Conservation (phyloP, 1,140 invertebrate species). For the Drosophila repletoides region DNA sequence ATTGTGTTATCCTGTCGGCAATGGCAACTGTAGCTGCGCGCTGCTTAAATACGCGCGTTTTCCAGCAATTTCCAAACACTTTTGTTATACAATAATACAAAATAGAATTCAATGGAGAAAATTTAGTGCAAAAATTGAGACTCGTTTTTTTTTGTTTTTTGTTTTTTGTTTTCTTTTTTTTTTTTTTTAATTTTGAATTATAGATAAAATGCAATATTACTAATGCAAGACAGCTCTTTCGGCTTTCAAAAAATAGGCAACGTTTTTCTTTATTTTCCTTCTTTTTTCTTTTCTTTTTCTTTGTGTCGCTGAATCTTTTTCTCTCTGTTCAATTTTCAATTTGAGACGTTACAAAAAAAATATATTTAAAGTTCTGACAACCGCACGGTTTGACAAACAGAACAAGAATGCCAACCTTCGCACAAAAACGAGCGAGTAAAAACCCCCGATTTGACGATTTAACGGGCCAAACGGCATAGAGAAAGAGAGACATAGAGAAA, state of each 20-base stretch:
- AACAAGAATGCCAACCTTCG: conserved; percentile 81
- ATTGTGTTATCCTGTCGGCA: conserved; percentile 38
- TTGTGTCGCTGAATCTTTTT: background rate
- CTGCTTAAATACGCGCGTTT: conserved; percentile 35
- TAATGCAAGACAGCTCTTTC: conserved; percentile 64
- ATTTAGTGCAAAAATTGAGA: conserved; percentile 68
- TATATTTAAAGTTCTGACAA: conserved; percentile 62
- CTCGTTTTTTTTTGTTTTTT: conserved; percentile 31
- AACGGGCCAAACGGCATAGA: conserved; percentile 12
- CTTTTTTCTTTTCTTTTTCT: background rate
- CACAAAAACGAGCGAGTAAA: conserved; percentile 64
- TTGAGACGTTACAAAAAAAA: conserved; percentile 26
- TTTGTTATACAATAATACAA: conserved; percentile 70
- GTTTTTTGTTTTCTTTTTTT: conserved; percentile 28
- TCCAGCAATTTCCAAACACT: conserved; percentile 66
- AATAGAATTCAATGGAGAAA: conserved; percentile 67
- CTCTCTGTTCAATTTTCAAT: background rate
- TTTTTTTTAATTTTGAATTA: conserved; percentile 32
- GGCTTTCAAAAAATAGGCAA: conserved; percentile 35
- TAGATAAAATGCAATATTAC: conserved; percentile 76
- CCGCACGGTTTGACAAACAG: conserved; percentile 77
- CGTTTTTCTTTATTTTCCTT: conserved; percentile 14
- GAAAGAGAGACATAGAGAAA: conserved; percentile 22
- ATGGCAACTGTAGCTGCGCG: conserved; percentile 46
- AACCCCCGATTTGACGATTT: conserved; percentile 47